These are phyloP conservation scores for Crocodylus rhombifer DNA, from an alignment of 2,797 vertebrate genomes.

Conservation along the genomic window DNA sequence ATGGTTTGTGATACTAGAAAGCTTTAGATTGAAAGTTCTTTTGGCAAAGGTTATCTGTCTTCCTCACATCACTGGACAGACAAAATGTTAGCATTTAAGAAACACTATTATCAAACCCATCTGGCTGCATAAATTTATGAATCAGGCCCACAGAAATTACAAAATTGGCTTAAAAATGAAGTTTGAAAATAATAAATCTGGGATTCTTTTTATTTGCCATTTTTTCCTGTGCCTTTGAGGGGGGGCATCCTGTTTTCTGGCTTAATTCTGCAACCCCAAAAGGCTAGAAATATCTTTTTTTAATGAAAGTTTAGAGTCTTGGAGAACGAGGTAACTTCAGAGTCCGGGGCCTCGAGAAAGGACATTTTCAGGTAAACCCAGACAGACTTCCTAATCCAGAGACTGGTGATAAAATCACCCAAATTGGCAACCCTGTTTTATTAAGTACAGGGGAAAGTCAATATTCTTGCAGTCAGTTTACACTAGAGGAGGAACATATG, in stretches of 20 bases:
- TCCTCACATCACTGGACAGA: neutral
- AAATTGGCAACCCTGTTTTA: fast-evolving
- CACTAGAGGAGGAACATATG: neutral
- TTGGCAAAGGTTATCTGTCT: neutral
- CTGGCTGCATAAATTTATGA: neutral
- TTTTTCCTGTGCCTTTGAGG: neutral
- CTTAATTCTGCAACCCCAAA: neutral
- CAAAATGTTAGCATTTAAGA: fast-evolving
- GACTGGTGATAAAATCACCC: fast-evolving
- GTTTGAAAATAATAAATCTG: neutral
- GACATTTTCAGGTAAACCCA: fast-evolving
- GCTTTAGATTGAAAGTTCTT: neutral
- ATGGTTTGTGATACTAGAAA: fast-evolving
- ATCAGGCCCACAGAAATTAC: constrained; percentile 33
- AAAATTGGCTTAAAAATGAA: constrained; percentile 30
- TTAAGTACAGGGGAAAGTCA: neutral
- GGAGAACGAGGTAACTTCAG: neutral
- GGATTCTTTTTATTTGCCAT: neutral
- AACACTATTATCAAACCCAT: neutral
- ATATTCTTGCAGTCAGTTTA: neutral
- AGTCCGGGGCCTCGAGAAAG: no score
- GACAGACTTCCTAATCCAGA: fast-evolving
- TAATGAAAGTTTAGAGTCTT: neutral
- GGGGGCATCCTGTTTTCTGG: neutral
- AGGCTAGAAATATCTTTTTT: neutral